Conservation (phyloP, 2,113 vertebrate species). For the Callionymus lyra region DNA sequence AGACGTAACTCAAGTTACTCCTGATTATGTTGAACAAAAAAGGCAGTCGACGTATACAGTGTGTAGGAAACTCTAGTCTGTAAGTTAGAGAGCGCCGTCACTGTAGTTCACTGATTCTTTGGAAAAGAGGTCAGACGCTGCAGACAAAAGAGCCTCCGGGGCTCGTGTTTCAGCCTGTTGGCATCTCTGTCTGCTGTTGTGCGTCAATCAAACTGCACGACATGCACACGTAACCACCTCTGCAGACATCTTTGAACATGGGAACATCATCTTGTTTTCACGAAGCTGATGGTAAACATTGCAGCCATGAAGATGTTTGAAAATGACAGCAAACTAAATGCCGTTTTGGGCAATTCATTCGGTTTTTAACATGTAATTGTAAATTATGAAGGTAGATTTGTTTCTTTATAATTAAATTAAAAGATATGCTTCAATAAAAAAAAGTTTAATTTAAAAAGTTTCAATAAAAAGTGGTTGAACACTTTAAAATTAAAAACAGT, state of each 20-base stretch:
- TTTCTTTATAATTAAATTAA: no score
- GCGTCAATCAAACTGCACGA: conserved; percentile 40
- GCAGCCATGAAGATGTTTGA: no score
- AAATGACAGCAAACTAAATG: no score
- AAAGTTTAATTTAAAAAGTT: no score
- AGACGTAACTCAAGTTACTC: conserved; percentile 16
- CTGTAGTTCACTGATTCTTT: conserved; percentile 33
- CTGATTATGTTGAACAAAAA: conserved; percentile 25
- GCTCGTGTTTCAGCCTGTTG: conserved; percentile 60
- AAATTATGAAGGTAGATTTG: no score
- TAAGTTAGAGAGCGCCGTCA: conserved; percentile 9
- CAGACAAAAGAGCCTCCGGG: conserved; percentile 47
- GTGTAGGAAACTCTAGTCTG: conserved; percentile 24
- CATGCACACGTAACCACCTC: neutral
- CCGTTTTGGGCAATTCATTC: no score
- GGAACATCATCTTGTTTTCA: neutral
- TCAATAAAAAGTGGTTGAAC: no score
- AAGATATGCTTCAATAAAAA: no score
- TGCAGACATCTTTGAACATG: neutral
- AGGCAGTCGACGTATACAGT: conserved; percentile 12
- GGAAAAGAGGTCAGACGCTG: conserved; percentile 46
- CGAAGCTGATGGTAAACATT: neutral
- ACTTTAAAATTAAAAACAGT: no score
- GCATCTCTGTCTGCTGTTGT: conserved; percentile 23
- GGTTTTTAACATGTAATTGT: no score